Evolutionary conservation across 37 sponge, comb jelly and placozoan genomes (phyloP).

Genomic region (Sycon ciliatum): DNA sequence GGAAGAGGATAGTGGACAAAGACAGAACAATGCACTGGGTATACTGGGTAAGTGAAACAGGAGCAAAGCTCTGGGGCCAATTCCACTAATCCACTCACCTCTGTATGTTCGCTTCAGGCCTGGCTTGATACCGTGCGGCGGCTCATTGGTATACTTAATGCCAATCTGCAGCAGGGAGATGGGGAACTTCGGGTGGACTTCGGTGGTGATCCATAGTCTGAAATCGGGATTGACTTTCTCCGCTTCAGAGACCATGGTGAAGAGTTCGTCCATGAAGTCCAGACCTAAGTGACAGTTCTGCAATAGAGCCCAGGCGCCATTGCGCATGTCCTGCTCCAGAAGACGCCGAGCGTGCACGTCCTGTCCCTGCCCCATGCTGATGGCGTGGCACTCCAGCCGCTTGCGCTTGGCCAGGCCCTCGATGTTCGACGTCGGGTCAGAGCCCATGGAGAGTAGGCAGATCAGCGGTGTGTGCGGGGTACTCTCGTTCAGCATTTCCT

Average conservation of each 20-base stretch:
- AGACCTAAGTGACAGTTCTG: constrained; percentile 95
- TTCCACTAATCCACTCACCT: too few relatives aligned
- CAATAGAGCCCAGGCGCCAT: constrained; percentile 91
- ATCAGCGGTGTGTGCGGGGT: constrained; percentile 70
- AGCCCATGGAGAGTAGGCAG: constrained; percentile 96
- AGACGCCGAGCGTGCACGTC: constrained; percentile 89
- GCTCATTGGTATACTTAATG: constrained; percentile 30
- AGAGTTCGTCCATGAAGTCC: constrained; percentile 88
- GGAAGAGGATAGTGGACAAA: background rate
- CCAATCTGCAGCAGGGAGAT: constrained; percentile 77
- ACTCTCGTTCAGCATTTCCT: constrained; percentile 81
- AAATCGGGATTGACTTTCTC: constrained; percentile 63
- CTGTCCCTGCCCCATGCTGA: constrained; percentile 98
- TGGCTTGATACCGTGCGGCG: constrained; percentile 19
- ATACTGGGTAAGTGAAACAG: too few relatives aligned
- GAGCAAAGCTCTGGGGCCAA: too few relatives aligned
- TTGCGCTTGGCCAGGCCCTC: constrained; percentile 78
- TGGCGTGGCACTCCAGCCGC: constrained; percentile 63
- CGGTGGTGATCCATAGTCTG: constrained; percentile 93
- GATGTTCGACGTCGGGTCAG: constrained; percentile 88
- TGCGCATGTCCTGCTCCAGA: constrained; percentile 67
- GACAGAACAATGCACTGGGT: too few relatives aligned
- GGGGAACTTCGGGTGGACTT: constrained; percentile 90
- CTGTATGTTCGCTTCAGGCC: constrained; percentile 32
- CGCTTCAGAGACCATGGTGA: constrained; percentile 64